Base-by-base conservation (phyloP, 2,888 invertebrate genomes). In the Tetramorium bicarinatum region DNA sequence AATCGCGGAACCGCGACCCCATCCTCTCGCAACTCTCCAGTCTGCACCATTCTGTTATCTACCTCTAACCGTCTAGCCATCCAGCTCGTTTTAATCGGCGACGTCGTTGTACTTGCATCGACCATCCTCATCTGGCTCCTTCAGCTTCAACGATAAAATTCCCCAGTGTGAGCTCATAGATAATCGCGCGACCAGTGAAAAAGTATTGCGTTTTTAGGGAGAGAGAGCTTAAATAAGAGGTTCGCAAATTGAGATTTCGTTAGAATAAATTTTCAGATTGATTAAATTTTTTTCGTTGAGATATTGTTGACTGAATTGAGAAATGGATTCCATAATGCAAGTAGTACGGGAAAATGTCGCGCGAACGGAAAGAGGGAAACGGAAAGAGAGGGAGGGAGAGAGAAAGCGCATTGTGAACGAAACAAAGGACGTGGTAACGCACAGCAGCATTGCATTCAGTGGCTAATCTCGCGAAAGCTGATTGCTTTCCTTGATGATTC, bases 141-240 rank as follows among this genome's bases (percentile, higher is more conserved):
- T 67, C 67, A 44, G 71, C 59, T 59, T 49, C 83, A 64, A 84
- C 71, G 85, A 91, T 91, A 88, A 91, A 91, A 91, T 89, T 88
- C 82, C 85, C 88, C 52, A 21, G 21, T 76, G 80, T 18, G 59
- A 71, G 34, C 59, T 47, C 72, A 59, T 59, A 59, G 79, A 80
- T 71, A 80, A 80, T 80, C 25, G 44, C 56, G 18, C 18, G 9
- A 7, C 18, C 47, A 59, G 18, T 38, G 21, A 79, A 59, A 59
- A 56, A 38, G 59, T 71, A 71, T 71, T 59, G 69, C 56, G 21
- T 25, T 72, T 38, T 34, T 34, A 13, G 8, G 18, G 11, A 13
- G n/a, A 15, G 25, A 25, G n/a, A 18, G 18, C 18, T 72, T 15
- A 15, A 71, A 38, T 38, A 11, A 54, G 38, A 41, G 1, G 47